A percentile compares a stretch with the other conserved stretches of the same genome.
phyloP scores from a whole-genome alignment of 2,888 invertebrate genomes.

The Drosophila mercatorum region DNA sequence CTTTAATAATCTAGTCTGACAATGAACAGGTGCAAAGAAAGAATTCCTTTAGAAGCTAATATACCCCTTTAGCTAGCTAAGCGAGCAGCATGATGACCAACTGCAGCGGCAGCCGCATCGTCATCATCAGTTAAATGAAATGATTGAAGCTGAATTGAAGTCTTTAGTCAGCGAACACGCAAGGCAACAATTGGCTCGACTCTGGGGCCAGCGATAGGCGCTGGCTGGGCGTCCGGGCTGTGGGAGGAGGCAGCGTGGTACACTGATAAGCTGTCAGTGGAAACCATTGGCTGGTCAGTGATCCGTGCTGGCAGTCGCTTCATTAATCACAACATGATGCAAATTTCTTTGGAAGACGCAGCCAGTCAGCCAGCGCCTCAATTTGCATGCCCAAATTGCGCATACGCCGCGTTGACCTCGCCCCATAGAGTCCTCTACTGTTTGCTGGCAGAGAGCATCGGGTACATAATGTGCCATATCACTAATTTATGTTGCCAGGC shows the following conservation, averaged over 20 bases:
- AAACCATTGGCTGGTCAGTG: slow-evolving; percentile 56
- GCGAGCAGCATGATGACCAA: slow-evolving; percentile 58
- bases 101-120: slow-evolving; percentile 60
- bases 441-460: neutral
- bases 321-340: slow-evolving; percentile 78
- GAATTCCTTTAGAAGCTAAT: neutral
- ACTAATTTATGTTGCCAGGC: slow-evolving; percentile 71
- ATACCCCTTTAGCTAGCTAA: neutral
- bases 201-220: neutral
- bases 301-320: slow-evolving; percentile 63
- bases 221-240: too few relatives aligned
- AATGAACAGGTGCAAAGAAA: too few relatives aligned
- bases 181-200: slow-evolving; percentile 72
- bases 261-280: slow-evolving; percentile 74
- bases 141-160: slow-evolving; percentile 80
- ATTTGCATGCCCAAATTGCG: slow-evolving; percentile 68
- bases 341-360: slow-evolving; percentile 68
- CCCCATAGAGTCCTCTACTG: slow-evolving; percentile 24
- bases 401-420: slow-evolving; percentile 74
- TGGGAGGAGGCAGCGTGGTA: neutral
- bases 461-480: slow-evolving; percentile 74
- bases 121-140: slow-evolving; percentile 80
- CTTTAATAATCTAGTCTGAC: too few relatives aligned
- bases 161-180: slow-evolving; percentile 80
- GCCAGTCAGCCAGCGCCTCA: slow-evolving; percentile 19